phyloP scores from a whole-genome alignment of 2,888 invertebrate species.

The Siphlonurus alternatus region DNA sequence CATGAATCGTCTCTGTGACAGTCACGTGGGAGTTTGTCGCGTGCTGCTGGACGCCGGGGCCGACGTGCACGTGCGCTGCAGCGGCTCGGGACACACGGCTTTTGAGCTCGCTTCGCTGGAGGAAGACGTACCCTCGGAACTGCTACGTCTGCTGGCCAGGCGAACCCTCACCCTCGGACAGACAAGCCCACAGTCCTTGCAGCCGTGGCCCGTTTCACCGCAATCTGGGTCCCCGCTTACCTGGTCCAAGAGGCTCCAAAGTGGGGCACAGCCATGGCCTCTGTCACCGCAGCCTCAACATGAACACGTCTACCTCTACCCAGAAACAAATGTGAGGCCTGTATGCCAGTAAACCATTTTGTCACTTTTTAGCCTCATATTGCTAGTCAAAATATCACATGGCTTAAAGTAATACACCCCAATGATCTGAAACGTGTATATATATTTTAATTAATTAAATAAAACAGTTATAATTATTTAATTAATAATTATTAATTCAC shows the following conservation, averaged over 20 bases:
- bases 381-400: too few species aligned
- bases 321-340: too few species aligned
- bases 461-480: too few species aligned
- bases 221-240: not conserved
- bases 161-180: not conserved
- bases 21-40: not conserved
- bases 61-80: not conserved
- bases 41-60: not conserved
- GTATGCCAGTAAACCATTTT: too few species aligned
- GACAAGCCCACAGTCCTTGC: not conserved
- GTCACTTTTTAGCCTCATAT: too few species aligned
- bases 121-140: not conserved
- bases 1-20: not conserved
- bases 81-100: not conserved
- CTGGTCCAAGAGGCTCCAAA: too few species aligned
- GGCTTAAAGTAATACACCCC: too few species aligned
- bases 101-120: not conserved
- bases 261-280: not conserved
- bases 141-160: not conserved
- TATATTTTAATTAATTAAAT: too few species aligned
- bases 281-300: not conserved
- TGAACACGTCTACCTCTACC: too few species aligned
- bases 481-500: too few species aligned
- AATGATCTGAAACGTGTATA: too few species aligned
- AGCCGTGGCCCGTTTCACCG: not conserved